A percentile compares a stretch with the other conserved stretches of the same genome.
Evolutionary conservation across 2,888 invertebrate genomes (phyloP).

Genomic region (Dryococelus australis): DNA sequence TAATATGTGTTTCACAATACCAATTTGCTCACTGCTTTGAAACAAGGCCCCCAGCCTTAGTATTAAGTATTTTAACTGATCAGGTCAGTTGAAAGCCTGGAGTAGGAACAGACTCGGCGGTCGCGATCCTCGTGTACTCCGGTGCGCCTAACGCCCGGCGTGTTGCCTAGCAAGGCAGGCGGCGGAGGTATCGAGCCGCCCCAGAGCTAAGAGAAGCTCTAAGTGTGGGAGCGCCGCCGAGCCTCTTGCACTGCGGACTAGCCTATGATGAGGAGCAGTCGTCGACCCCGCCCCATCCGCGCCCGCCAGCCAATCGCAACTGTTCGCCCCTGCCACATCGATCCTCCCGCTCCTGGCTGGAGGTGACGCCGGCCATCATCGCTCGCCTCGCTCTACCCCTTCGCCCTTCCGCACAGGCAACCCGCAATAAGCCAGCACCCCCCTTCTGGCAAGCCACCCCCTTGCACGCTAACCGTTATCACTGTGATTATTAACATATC

Average conservation of each 20-base stretch:
- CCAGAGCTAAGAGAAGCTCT: conserved; percentile 19
- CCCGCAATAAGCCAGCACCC: not conserved
- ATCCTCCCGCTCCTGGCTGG: not conserved
- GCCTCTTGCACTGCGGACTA: conserved; percentile 17
- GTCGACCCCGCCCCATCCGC: conserved; percentile 25
- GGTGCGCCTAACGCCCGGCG: no score
- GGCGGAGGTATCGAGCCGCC: not conserved
- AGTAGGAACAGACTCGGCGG: no score
- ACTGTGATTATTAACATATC: not conserved
- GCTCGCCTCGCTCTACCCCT: not conserved
- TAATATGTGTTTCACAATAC: no score
- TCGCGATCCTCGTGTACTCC: no score
- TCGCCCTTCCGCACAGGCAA: not conserved
- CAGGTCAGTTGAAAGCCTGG: no score
- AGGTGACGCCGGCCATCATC: conserved; percentile 27
- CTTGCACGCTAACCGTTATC: not conserved
- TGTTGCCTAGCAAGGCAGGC: no score
- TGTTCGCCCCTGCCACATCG: not conserved
- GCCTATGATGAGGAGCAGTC: conserved; percentile 29
- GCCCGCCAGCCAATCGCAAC: conserved; percentile 27
- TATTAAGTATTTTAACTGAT: no score
- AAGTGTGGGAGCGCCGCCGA: not conserved
- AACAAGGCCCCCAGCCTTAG: no score
- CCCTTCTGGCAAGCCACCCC: not conserved
- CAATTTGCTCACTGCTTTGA: no score